phyloP scores from a whole-genome alignment of 2,888 invertebrate species.

The Isotomurus palustris region DNA sequence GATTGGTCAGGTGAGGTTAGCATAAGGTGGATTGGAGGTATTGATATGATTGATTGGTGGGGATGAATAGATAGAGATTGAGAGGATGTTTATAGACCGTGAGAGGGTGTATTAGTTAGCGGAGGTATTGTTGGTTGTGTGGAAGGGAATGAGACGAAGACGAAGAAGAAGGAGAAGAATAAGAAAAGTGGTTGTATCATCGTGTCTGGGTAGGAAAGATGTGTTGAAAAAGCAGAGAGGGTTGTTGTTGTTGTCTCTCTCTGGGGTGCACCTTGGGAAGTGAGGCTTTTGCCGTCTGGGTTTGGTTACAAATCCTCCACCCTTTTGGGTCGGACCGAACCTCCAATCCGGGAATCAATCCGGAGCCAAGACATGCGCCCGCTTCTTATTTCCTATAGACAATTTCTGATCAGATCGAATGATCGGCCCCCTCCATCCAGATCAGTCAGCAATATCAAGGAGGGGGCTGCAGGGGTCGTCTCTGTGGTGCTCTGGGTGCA shows the following conservation, averaged over 20 bases:
- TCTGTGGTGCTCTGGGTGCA: slow-evolving; percentile 5
- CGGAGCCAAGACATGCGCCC: slow-evolving; percentile 45
- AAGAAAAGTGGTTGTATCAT: no score
- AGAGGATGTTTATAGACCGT: no score
- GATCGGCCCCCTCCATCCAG: slow-evolving; percentile 42
- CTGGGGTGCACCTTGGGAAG: slow-evolving; percentile 10
- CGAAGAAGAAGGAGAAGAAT: no score
- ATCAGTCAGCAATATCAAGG: slow-evolving; percentile 37
- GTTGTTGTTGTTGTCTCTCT: slow-evolving; percentile 11
- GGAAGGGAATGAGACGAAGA: no score
- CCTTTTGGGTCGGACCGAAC: slow-evolving; percentile 45
- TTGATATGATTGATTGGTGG: no score
- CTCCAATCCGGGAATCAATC: slow-evolving; percentile 47
- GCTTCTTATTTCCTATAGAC: slow-evolving; percentile 46
- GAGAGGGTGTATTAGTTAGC: no score
- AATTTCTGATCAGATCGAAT: slow-evolving; percentile 47
- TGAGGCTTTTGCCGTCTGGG: slow-evolving; percentile 37
- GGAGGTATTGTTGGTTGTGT: no score
- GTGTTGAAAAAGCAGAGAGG: slow-evolving; percentile 6
- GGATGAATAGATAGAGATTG: no score
- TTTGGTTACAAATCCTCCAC: slow-evolving; percentile 46
- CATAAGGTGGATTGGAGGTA: no score
- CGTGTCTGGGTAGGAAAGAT: slow-evolving; percentile 3
- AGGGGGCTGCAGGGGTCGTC: slow-evolving; percentile 24
- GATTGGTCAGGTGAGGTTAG: no score